Conservation (phyloP, 2,888 invertebrate genomes). For the Pegoplata infirma region DNA sequence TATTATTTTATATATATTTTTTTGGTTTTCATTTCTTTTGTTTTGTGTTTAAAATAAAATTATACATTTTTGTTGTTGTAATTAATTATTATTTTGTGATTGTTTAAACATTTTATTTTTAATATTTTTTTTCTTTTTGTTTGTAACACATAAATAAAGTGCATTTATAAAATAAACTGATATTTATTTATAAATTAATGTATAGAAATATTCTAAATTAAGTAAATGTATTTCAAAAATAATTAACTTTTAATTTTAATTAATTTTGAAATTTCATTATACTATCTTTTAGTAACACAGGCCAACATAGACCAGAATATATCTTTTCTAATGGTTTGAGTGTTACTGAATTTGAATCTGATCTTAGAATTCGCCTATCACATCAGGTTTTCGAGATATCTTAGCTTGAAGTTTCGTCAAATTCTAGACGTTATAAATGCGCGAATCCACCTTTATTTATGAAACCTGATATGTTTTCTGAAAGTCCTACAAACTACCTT, state of each 20-base stretch:
- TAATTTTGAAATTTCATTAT: too few species aligned
- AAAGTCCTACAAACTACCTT: too few species aligned
- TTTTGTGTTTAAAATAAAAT: neutral
- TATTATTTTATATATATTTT: neutral
- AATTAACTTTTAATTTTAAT: neutral
- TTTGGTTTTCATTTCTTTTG: neutral
- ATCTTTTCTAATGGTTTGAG: too few species aligned
- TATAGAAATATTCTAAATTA: neutral
- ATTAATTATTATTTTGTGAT: neutral
- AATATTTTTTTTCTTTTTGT: neutral
- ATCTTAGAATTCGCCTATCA: too few species aligned
- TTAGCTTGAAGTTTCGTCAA: too few species aligned
- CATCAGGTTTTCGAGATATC: too few species aligned
- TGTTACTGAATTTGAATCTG: too few species aligned
- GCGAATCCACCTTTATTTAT: too few species aligned
- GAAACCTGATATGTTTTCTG: too few species aligned
- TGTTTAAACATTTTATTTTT: neutral
- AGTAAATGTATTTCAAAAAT: slow-evolving; percentile 20
- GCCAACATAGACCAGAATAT: too few species aligned
- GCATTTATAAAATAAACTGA: slow-evolving; percentile 24
- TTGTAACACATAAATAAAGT: slow-evolving; percentile 45
- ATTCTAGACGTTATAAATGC: too few species aligned
- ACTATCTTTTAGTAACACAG: too few species aligned
- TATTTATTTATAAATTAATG: neutral
- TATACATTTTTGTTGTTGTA: neutral